phyloP scores from a whole-genome alignment of 2,797 vertebrate genomes.

The Macropodus opercularis region DNA sequence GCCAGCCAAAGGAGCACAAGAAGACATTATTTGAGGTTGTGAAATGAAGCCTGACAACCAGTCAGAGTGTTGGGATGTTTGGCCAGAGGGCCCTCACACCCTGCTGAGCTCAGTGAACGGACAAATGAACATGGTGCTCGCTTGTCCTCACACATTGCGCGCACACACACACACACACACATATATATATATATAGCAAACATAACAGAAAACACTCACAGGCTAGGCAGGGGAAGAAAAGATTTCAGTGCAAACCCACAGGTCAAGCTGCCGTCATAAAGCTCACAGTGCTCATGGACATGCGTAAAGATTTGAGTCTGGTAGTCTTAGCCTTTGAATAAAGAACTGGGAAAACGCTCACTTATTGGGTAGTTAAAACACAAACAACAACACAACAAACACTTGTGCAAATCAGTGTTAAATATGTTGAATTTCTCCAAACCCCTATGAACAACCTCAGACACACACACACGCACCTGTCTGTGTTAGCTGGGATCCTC shows the following conservation, averaged over 20 bases:
- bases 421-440: slow-evolving; percentile 11
- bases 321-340: background rate
- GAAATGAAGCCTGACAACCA: slow-evolving; percentile 64
- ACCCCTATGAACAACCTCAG: background rate
- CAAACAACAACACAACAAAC: background rate
- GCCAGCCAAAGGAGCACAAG: slow-evolving; percentile 16
- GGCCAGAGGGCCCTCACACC: slow-evolving; percentile 61
- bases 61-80: slow-evolving; percentile 45
- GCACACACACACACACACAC: slow-evolving; percentile 27
- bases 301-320: background rate
- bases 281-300: background rate
- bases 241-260: slow-evolving; percentile 6
- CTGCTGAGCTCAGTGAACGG: slow-evolving; percentile 66
- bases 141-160: slow-evolving; percentile 58
- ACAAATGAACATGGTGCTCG: slow-evolving; percentile 62
- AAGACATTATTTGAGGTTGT: slow-evolving; percentile 49
- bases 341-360: too few species aligned
- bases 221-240: background rate
- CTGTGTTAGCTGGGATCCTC: slow-evolving; percentile 28
- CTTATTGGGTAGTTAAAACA: too few species aligned
- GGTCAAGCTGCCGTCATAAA: background rate
- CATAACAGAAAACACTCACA: slow-evolving; percentile 15
- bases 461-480: slow-evolving; percentile 22
- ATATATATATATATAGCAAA: too few species aligned
- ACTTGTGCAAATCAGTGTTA: background rate